Evolutionary conservation across 2,888 invertebrate genomes (phyloP).

Genomic region (Himalopsyche japonica): DNA sequence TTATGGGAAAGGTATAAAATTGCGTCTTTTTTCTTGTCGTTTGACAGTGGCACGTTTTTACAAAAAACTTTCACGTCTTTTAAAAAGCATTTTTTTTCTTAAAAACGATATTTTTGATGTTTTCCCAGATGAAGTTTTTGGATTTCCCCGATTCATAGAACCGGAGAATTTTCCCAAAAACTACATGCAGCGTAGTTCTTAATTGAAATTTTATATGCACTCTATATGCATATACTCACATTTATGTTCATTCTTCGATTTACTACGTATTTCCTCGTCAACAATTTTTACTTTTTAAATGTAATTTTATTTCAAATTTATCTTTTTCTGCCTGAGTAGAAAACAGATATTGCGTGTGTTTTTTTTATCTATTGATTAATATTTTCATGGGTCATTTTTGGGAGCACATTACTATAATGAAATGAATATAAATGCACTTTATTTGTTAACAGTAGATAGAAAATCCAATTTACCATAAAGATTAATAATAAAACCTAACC

Average conservation of each 20-base stretch:
- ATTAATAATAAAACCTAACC: too few species aligned
- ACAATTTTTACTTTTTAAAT: not conserved
- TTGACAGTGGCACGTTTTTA: not conserved
- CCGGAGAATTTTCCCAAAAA: not conserved
- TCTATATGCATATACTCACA: not conserved
- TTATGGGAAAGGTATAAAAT: slow-evolving; percentile 60
- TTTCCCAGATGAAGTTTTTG: not conserved
- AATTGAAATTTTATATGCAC: not conserved
- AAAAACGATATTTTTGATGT: not conserved
- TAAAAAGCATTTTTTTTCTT: not conserved
- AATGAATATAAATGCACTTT: too few species aligned
- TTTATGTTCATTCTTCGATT: not conserved
- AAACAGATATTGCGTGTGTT: too few species aligned
- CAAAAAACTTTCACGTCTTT: not conserved
- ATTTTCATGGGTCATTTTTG: too few species aligned
- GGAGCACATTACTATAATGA: too few species aligned
- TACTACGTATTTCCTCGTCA: not conserved
- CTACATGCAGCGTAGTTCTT: not conserved
- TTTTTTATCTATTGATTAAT: too few species aligned
- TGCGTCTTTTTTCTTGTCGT: slow-evolving; percentile 32
- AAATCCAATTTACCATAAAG: too few species aligned
- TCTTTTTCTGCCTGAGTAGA: too few species aligned
- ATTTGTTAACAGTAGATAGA: too few species aligned
- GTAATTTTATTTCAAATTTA: too few species aligned
- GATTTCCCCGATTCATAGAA: not conserved